Evolutionary conservation across 2,797 vertebrate species (phyloP).

Genomic region (Argya squamiceps): DNA sequence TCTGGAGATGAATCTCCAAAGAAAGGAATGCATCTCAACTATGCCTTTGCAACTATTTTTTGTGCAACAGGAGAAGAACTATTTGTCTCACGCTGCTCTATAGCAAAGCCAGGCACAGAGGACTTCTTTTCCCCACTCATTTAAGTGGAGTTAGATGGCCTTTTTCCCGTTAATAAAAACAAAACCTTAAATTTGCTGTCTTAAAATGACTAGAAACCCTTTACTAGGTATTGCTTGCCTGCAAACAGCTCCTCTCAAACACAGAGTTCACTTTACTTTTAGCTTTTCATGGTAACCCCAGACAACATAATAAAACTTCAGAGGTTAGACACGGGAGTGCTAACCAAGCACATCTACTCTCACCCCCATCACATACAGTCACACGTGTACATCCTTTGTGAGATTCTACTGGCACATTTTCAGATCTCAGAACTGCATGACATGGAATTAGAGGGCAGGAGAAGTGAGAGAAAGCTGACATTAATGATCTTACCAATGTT

Average conservation of each 20-base stretch:
- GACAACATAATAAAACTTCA: neutral
- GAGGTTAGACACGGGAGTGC: neutral
- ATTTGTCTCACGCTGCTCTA: neutral
- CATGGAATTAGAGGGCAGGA: neutral
- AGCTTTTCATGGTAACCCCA: neutral
- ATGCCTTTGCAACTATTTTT: neutral
- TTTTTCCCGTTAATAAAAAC: neutral
- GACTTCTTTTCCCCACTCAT: neutral
- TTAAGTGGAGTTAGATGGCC: neutral
- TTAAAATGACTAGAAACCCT: neutral
- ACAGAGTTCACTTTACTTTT: neutral
- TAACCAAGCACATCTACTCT: neutral
- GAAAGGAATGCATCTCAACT: neutral
- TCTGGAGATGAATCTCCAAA: neutral
- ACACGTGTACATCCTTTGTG: neutral
- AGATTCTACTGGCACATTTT: neutral
- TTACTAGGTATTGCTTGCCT: neutral
- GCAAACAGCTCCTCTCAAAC: neutral
- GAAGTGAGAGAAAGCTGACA: neutral
- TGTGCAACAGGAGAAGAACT: neutral
- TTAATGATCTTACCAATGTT: neutral
- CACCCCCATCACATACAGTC: accelerated
- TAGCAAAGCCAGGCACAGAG: neutral
- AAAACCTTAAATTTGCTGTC: neutral
- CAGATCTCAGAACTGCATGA: neutral